Evolutionary conservation across 2,797 vertebrate genomes (phyloP), one percentile per base, ranked within the genome.

Genomic region (Coccyzus lansbergi): DNA sequence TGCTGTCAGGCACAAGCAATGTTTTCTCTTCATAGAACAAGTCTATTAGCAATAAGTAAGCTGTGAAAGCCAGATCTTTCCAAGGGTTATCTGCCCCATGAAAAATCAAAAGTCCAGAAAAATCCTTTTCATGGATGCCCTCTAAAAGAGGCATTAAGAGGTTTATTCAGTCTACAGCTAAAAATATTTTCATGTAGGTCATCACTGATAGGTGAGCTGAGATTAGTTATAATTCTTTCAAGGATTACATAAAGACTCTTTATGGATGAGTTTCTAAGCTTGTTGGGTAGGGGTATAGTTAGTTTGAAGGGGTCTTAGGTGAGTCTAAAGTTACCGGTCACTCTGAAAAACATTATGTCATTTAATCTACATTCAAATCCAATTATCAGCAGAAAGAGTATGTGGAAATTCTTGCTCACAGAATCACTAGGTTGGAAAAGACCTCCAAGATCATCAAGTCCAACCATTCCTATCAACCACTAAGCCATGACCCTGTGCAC

Each of bases 111-210:
- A 92, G 91, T 70, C 10, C 60, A 81, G 36, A 40, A 78, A 59
- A 59, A 44, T 59, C 0, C 10, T 60, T 70, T 28, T 46, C 12
- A 78, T 31, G 10, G 11, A 71, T 70, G 33, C 25, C 67, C 81
- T 70, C 81, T 86, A 76, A 78, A 78, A 65, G 36, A 71, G 16
- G 21, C 6, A 4, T 74, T 80, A 88, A 83, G 60, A 83, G 36
- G 40, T 90, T 88, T 86, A 60, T 38, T 60, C 29, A 87, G 55
- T 78, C 77, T 83, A 55, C 63, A 83, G 63, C 49, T 83, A 79
- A 68, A 87, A 85, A 58, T 85, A 85, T 88, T 90, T 92, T 87
- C 28, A 34, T 52, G 36, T 55, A 90, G 67, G 58, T 82, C 84
- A 88, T 4, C 40, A 75, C 0, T n/a, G 36, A 68, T 64, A 28